Evolutionary conservation across 1,140 invertebrate genomes (phyloP).

Genomic region (Himalopsyche phryganea): DNA sequence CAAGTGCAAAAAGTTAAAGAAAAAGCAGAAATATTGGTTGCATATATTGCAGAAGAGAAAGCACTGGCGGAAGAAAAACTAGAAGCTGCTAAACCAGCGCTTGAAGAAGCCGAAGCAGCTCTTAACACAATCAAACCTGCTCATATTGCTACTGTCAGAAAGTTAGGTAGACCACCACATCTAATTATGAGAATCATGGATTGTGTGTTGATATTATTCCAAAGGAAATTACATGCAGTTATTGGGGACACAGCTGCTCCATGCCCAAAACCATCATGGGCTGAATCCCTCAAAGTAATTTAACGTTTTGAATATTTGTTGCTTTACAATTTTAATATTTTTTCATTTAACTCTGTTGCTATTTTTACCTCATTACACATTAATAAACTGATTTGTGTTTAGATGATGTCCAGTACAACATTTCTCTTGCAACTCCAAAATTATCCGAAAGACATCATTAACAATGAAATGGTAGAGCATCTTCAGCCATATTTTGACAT

Average conservation of each 20-base stretch:
- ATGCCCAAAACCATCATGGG: conserved; percentile 92
- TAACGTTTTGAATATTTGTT: not conserved
- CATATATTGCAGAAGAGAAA: conserved; percentile 88
- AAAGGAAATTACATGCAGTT: conserved; percentile 78
- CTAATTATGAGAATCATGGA: conserved; percentile 99
- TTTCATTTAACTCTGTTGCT: conserved; percentile 2
- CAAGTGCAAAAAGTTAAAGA: conserved; percentile 94
- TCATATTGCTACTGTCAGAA: conserved; percentile 93
- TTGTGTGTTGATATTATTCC: conserved; percentile 90
- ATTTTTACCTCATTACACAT: too few relatives aligned
- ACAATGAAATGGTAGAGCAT: conserved; percentile 94
- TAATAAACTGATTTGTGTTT: conserved; percentile 31
- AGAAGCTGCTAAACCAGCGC: conserved; percentile 84
- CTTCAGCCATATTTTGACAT: conserved; percentile 88
- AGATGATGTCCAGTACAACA: conserved; percentile 96
- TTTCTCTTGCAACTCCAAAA: conserved; percentile 89
- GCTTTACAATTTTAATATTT: not conserved
- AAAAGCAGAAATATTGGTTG: conserved; percentile 88
- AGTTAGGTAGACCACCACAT: conserved; percentile 90
- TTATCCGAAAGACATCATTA: conserved; percentile 95
- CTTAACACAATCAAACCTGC: conserved; percentile 95
- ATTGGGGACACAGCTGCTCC: conserved; percentile 75
- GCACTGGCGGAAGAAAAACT: conserved; percentile 85
- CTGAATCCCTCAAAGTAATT: conserved; percentile 87
- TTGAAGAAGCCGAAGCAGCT: conserved; percentile 92